Percentiles rank a stretch among this genome's conserved stretches.
These are phyloP conservation scores for Apamea sordens DNA, from an alignment of 2,888 invertebrate species.

Conservation along the genomic window DNA sequence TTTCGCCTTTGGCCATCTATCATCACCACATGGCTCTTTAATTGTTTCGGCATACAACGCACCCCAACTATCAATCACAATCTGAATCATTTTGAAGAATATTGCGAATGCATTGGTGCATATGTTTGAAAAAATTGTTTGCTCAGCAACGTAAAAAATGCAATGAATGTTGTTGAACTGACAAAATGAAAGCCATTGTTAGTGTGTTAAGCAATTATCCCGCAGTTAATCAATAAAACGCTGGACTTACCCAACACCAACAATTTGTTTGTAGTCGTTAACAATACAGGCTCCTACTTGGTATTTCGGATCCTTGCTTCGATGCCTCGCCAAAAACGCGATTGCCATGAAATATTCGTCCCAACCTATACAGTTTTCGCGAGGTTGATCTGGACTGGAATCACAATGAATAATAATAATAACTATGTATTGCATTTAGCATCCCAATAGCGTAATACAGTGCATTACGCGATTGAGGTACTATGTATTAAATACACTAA, in stretches of 20 bases:
- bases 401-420: slow-evolving; percentile 14
- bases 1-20: too few relatives aligned
- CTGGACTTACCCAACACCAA: slow-evolving; percentile 1
- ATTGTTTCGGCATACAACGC: too few relatives aligned
- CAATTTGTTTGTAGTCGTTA: neutral
- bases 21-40: too few relatives aligned
- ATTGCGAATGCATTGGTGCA: too few relatives aligned
- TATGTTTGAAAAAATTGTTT: too few relatives aligned
- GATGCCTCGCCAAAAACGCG: slow-evolving; percentile 17
- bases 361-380: neutral
- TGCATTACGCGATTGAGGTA: neutral
- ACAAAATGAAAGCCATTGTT: too few relatives aligned
- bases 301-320: neutral
- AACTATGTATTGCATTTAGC: neutral
- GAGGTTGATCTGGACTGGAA: neutral
- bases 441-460: neutral
- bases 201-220: too few relatives aligned
- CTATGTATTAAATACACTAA: neutral
- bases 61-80: too few relatives aligned
- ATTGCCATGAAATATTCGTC: neutral
- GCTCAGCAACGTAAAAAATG: too few relatives aligned
- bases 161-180: too few relatives aligned
- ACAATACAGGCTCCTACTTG: slow-evolving; percentile 17
- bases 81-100: too few relatives aligned
- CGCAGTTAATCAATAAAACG: too few relatives aligned